Evolutionary conservation across 1,140 invertebrate genomes (phyloP), one percentile per base, ranked within the genome.

Genomic region (Plodia interpunctella): DNA sequence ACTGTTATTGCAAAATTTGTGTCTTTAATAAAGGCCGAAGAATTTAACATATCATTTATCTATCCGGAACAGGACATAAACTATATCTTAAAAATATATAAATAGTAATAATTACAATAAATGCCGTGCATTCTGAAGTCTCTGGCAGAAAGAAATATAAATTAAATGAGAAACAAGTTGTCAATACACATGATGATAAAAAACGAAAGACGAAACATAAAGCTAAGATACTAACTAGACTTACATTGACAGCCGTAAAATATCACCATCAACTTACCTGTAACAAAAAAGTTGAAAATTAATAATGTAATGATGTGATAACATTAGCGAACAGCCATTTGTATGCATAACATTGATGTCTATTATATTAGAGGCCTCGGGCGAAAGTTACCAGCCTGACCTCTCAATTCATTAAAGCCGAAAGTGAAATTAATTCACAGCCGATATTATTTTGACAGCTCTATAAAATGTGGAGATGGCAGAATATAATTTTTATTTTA

Each of bases 351-450:
- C 56, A 63, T 17, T 35, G 18, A 55, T 60, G 57, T 59, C 49
- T 70, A 72, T 77, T 71, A 72, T 75, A 74, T 69, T 70, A 59
- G 28, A 65, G 18, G 74, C 78, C 70, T 61, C 63, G 53, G 68
- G 76, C 78, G 78, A 80, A 80, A 80, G 77, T 75, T 71, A 70
- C 62, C 59, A 56, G 60, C 44, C 65, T 83, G 82, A 87, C 84
- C 84, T 72, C 77, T 70, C 72, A 68, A 77, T 83, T 80, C 79
- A 85, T 83, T 83, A 83, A 70, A 76, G 65, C 80, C 73, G 79
- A 87, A 83, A 87, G 82, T 84, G 77, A 87, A 87, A 85, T 84
- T 80, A 83, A 84, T 79, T 83, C 74, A 62, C 63, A 61, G 49
- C 63, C 49, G 63, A 80, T 71, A 80, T 82, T 70, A 74, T 72